Evolutionary conservation across 1,140 invertebrate species (phyloP), one percentile per base, ranked within the genome.

Genomic region (Mamestra configurata): DNA sequence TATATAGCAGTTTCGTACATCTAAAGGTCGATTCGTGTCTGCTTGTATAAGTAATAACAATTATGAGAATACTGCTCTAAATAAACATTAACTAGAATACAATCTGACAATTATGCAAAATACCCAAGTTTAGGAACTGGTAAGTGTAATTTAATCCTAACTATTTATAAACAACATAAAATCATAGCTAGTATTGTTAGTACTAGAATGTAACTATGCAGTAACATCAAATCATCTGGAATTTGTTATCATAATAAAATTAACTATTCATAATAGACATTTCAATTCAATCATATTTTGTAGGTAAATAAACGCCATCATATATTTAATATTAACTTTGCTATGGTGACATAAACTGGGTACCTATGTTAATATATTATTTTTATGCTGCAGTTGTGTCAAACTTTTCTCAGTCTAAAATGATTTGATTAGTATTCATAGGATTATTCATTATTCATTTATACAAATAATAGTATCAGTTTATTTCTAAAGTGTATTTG

Each of bases 201-300:
- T 27, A 24, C 27, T 68, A 68, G 11, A 27, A 7, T 22, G 40
- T n/a, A 15, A 2, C 6, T 13, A 22, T 24, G 4, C 31, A 11
- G n/a, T 11, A 46, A 24, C 10, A 46, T 24, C 1, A 61, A 61
- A 61, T 18, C 27, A 61, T 18, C 57, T 61, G 57, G 6, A 6
- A 61, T 61, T 61, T 61, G 57, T 61, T 61, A 22, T 61, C 13
- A 18, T 61, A 61, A 61, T 61, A 61, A 61, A 61, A 13, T 61
- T 31, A 35, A 18, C 27, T 31, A 31, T 31, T 5, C 27, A 7
- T 61, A 61, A 35, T 61, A 61, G 27, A 55, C 5, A 35, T 61
- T 31, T 8, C 57, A n/a, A 61, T 15, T 61, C 27, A 31, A 61
- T 35, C 13, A 13, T 2, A 61, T 55, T 61, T 61, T 61, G 15